Conservation (phyloP, 2,797 vertebrate species). For the Streptopelia turtur region DNA sequence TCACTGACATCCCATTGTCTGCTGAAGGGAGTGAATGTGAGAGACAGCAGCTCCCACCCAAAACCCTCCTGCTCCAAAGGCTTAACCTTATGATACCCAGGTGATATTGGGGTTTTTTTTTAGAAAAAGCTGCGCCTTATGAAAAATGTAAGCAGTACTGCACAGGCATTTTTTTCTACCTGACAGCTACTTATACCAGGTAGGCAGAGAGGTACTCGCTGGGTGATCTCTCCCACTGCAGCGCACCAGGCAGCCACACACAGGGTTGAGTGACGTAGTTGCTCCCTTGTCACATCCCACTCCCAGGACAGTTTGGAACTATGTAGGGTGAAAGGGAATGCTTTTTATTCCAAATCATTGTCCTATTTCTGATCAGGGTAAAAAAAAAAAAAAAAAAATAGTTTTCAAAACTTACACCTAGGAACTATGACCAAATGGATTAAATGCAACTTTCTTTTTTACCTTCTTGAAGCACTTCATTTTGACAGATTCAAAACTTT, state of each 20-base stretch:
- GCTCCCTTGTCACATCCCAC: background rate
- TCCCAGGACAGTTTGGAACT: background rate
- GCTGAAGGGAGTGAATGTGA: background rate
- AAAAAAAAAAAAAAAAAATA: background rate
- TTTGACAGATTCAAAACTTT: conserved; percentile 16
- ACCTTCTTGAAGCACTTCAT: background rate
- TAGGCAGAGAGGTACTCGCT: background rate
- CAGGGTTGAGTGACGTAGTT: background rate
- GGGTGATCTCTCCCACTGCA: background rate
- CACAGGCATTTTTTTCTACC: background rate
- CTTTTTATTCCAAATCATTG: background rate
- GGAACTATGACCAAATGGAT: background rate
- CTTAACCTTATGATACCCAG: background rate
- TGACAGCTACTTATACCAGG: background rate
- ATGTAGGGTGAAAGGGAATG: background rate
- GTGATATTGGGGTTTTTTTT: background rate
- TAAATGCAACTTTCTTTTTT: background rate
- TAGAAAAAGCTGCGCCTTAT: background rate
- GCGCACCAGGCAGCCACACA: background rate
- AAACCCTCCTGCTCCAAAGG: background rate
- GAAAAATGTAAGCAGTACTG: background rate
- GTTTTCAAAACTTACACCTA: background rate
- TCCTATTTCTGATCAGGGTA: background rate
- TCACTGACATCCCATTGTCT: background rate
- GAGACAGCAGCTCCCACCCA: background rate